phyloP scores from a whole-genome alignment of 2,797 vertebrate genomes.

The Hydrophis major region DNA sequence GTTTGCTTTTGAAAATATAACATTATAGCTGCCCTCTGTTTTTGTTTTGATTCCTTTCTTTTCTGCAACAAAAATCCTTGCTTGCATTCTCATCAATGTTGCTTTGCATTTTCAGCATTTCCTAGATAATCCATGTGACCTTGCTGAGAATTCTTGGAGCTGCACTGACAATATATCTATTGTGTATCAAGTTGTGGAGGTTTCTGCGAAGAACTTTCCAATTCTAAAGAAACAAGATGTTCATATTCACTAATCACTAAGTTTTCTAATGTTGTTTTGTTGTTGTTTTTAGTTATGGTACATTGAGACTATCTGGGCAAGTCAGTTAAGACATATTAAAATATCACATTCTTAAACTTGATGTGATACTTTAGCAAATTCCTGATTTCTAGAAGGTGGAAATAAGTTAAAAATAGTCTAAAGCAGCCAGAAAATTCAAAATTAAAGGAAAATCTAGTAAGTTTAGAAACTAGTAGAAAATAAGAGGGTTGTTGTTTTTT shows the following conservation, averaged over 20 bases:
- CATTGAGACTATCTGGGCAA: neutral
- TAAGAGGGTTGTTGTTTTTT: neutral
- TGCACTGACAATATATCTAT: neutral
- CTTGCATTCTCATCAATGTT: neutral
- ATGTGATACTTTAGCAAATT: neutral
- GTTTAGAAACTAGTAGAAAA: neutral
- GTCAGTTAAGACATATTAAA: neutral
- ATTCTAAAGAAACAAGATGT: neutral
- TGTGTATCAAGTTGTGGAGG: neutral
- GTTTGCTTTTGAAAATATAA: neutral
- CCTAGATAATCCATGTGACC: neutral
- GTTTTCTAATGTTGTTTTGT: neutral
- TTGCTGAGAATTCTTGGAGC: neutral
- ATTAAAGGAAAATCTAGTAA: neutral
- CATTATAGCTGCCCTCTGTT: neutral
- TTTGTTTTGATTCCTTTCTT: neutral
- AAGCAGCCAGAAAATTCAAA: neutral
- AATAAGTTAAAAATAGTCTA: neutral
- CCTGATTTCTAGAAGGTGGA: neutral
- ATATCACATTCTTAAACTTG: neutral
- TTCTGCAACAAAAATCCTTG: neutral
- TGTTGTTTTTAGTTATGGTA: neutral
- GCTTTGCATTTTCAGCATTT: neutral
- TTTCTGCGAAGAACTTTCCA: neutral
- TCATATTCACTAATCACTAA: neutral